These are phyloP conservation scores for Corynorhinus townsendii DNA, from an alignment of 2,113 vertebrate species.

Conservation along the genomic window DNA sequence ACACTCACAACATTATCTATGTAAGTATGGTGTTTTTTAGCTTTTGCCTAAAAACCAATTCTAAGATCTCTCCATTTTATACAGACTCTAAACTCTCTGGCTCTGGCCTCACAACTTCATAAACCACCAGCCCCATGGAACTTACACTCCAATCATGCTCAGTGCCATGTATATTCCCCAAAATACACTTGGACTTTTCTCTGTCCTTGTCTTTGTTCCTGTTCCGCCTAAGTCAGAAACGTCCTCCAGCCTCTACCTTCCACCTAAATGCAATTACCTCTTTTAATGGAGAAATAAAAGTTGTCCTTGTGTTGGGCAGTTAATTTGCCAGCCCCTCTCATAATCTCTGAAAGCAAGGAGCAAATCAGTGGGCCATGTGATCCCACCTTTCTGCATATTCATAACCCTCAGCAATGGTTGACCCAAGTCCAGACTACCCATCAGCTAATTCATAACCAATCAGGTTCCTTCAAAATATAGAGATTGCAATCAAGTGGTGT, in stretches of 20 bases:
- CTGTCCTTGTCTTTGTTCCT: neutral
- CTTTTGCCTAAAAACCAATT: neutral
- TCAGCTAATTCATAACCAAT: neutral
- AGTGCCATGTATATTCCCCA: neutral
- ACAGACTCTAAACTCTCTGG: neutral
- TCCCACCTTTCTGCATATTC: neutral
- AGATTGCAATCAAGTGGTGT: neutral
- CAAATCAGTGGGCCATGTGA: neutral
- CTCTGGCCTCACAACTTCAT: neutral
- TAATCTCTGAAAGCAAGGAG: neutral
- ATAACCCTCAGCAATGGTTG: neutral
- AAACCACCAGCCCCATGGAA: neutral
- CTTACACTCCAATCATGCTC: neutral
- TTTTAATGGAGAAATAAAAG: neutral
- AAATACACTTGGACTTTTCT: neutral
- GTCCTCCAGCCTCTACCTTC: neutral
- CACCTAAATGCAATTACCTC: neutral
- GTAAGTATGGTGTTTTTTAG: neutral
- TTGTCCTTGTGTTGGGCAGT: neutral
- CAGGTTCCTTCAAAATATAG: neutral
- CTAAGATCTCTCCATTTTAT: neutral
- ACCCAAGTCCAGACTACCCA: neutral
- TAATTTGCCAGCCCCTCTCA: neutral
- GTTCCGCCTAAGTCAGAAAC: neutral
- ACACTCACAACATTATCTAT: neutral